Base-by-base conservation (phyloP, 2,888 invertebrate species). In the Lepidocyrtinus sp. region DNA sequence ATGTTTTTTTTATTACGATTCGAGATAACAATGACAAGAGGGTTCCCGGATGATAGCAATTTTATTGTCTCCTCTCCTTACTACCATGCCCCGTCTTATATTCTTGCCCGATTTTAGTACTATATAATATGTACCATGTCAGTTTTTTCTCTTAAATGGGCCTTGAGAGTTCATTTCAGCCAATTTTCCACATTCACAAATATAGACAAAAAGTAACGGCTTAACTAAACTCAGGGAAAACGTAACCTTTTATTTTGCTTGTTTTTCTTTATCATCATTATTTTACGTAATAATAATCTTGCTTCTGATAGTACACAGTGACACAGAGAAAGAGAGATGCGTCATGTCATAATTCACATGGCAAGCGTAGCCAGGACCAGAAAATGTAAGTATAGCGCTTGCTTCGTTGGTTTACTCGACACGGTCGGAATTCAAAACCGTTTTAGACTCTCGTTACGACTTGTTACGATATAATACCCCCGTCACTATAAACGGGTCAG, bases 31-130 rank as follows among this genome's bases (percentile, higher is more conserved):
- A 69, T 69, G 68, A 27, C 75, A 61, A 67, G 24, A 61, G 45
- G 63, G 70, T 70, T 70, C 64, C 70, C 76, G 76, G 76, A 76
- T 76, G 76, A 55, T 63, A 70, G 55, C 70, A 76, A 76, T 76
- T 76, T 70, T 59, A 76, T 70, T 76, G 76, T 70, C 63, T 76
- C 64, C 59, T 55, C 5, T 36, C n/a, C n/a, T n/a, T n/a, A n/a
- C n/a, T n/a, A n/a, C n/a, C n/a, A n/a, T n/a, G n/a, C n/a, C n/a
- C n/a, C n/a, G n/a, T n/a, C n/a, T n/a, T n/a, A n/a, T n/a, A n/a
- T n/a, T n/a, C n/a, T n/a, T n/a, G n/a, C n/a, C n/a, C n/a, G n/a
- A n/a, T n/a, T n/a, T n/a, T n/a, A n/a, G n/a, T n/a, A n/a, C n/a
- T n/a, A n/a, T n/a, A n/a, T n/a, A n/a, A n/a, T n/a, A n/a, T n/a